These are phyloP conservation scores for Rhyacophila evoluta DNA, from an alignment of 2,888 invertebrate genomes.

Conservation along the genomic window DNA sequence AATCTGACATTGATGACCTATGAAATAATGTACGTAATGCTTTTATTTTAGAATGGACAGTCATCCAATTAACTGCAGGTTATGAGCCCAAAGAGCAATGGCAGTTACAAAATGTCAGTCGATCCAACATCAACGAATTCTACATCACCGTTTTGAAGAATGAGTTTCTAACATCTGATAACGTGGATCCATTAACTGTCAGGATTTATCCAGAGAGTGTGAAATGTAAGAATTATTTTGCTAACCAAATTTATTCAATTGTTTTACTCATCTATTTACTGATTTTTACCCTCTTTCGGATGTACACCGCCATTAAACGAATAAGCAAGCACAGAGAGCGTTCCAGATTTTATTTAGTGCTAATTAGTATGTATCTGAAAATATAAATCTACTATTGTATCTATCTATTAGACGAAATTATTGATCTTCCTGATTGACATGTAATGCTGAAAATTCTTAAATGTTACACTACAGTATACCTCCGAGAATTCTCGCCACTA, in stretches of 20 bases:
- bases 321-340: too few species aligned
- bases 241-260: neutral
- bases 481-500: too few species aligned
- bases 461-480: too few species aligned
- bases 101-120: slow-evolving; percentile 60
- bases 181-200: slow-evolving; percentile 61
- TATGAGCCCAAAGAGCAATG: slow-evolving; percentile 67
- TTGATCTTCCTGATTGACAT: too few species aligned
- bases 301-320: too few species aligned
- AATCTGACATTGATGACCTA: neutral
- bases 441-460: too few species aligned
- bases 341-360: too few species aligned
- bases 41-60: slow-evolving; percentile 71
- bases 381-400: too few species aligned
- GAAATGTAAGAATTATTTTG: slow-evolving; percentile 32
- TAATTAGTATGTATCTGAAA: too few species aligned
- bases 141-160: slow-evolving; percentile 63
- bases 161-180: slow-evolving; percentile 60
- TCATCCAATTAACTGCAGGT: slow-evolving; percentile 71
- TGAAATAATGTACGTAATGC: neutral
- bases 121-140: slow-evolving; percentile 62
- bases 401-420: too few species aligned
- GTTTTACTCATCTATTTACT: neutral
- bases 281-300: too few species aligned
- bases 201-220: slow-evolving; percentile 47